Evolutionary conservation across 2,888 invertebrate species (phyloP).

Genomic region (Hypolimnas misippus): DNA sequence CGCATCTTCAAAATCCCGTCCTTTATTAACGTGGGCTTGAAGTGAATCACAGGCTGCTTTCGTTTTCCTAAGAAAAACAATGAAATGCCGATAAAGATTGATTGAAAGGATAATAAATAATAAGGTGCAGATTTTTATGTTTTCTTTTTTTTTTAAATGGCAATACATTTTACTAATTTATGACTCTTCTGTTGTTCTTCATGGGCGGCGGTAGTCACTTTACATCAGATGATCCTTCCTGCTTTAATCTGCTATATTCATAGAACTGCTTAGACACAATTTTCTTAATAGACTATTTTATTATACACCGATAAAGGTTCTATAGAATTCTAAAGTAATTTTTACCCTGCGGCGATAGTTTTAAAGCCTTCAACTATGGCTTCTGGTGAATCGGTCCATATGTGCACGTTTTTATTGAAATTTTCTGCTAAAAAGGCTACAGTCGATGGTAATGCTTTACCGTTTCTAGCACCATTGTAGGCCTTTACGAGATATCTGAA

Average conservation of each 20-base stretch:
- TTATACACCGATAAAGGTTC: background rate
- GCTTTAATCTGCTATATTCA: too few species aligned
- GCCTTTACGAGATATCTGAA: slow-evolving; percentile 89
- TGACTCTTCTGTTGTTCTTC: too few species aligned
- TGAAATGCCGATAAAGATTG: background rate
- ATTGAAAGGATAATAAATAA: too few species aligned
- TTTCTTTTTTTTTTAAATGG: too few species aligned
- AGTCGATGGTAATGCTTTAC: slow-evolving; percentile 86
- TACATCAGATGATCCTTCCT: too few species aligned
- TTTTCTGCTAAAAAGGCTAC: slow-evolving; percentile 77
- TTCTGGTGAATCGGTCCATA: slow-evolving; percentile 72
- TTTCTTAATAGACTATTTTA: too few species aligned
- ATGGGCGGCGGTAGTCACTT: too few species aligned
- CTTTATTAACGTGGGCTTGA: slow-evolving; percentile 54
- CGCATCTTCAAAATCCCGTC: slow-evolving; percentile 89
- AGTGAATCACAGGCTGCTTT: slow-evolving; percentile 31
- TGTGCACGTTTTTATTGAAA: slow-evolving; percentile 40
- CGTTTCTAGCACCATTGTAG: slow-evolving; percentile 85
- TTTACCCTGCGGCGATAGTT: slow-evolving; percentile 86
- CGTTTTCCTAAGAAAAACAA: slow-evolving; percentile 42
- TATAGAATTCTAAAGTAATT: background rate
- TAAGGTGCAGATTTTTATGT: too few species aligned
- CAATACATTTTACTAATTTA: too few species aligned
- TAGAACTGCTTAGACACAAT: too few species aligned
- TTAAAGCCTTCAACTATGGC: slow-evolving; percentile 85